Base-by-base conservation (phyloP, 2,113 vertebrate species). In the Alectura lathami region DNA sequence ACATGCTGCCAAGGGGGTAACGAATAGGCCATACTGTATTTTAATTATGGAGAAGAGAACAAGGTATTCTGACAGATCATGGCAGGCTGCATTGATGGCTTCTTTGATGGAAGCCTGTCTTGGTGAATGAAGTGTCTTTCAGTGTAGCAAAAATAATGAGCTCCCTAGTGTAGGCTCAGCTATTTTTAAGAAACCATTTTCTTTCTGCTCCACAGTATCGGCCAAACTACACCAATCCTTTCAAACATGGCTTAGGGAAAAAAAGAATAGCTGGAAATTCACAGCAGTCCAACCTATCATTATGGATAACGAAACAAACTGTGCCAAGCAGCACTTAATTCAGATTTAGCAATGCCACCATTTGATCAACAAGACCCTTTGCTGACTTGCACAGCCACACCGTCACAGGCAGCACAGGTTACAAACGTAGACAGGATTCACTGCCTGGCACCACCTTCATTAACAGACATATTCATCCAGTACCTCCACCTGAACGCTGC, bases 91-190 rank as follows among this genome's bases (percentile, higher is more conserved):
- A 82, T 5, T 68, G 87, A 85, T 70, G 77, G 75, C n/a, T 78
- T 57, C 86, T 95, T 95, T 95, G 94, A 96, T 66, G 87, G 92
- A 96, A 92, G 40, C 72, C 84, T 91, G 84, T 96, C 94, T 70
- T 69, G 57, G 87, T 84, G 80, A 94, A 88, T 77, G 88, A 90
- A 86, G 77, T 51, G 29, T 70, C 84, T 96, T 86, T 95, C 86
- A 72, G 76, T 36, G 17, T 59, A 86, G 78, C 0, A 14, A 77
- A 97, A 96, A 94, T 97, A 95, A 97, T 96, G 95, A 97, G 96
- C 90, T 96, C 95, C 96, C 94, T 40, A 67, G 89, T 63, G 94
- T 66, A 85, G 92, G 82, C 91, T 86, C 86, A 93, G 93, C 73
- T 96, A 88, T 83, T 96, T 94, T 94, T 86, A 94, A 91, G 94